phyloP scores from a whole-genome alignment of 2,113 vertebrate species.

The Hemiprocne comata region DNA sequence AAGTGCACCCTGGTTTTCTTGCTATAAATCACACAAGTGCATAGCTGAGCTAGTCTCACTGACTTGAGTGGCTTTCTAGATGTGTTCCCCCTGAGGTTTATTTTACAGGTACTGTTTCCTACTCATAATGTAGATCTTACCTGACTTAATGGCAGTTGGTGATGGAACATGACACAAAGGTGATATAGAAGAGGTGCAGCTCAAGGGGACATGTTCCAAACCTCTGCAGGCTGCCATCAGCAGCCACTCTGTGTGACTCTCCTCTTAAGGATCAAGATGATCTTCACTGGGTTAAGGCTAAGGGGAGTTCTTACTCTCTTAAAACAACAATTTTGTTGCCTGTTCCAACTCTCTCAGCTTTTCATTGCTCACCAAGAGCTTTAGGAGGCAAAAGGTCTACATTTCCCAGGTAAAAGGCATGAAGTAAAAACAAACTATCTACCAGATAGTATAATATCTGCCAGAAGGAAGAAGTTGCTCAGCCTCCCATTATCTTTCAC shows the following conservation, averaged over 20 bases:
- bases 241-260: not conserved
- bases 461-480: not conserved
- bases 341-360: not conserved
- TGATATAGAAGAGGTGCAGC: not conserved
- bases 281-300: not conserved
- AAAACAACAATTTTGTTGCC: not conserved
- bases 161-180: not conserved
- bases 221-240: not conserved
- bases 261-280: not conserved
- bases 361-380: not conserved
- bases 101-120: not conserved
- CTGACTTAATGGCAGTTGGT: not conserved
- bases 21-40: not conserved
- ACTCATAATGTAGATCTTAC: not conserved
- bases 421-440: not conserved
- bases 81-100: not conserved
- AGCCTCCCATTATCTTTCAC: not conserved
- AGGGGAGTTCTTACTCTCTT: not conserved
- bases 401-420: not conserved
- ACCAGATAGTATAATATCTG: not conserved
- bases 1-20: not conserved
- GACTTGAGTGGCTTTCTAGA: not conserved
- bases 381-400: not conserved
- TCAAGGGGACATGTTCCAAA: not conserved
- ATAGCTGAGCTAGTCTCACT: not conserved